Evolutionary conservation across 2,113 vertebrate genomes (phyloP).

Genomic region (Stegastes partitus): DNA sequence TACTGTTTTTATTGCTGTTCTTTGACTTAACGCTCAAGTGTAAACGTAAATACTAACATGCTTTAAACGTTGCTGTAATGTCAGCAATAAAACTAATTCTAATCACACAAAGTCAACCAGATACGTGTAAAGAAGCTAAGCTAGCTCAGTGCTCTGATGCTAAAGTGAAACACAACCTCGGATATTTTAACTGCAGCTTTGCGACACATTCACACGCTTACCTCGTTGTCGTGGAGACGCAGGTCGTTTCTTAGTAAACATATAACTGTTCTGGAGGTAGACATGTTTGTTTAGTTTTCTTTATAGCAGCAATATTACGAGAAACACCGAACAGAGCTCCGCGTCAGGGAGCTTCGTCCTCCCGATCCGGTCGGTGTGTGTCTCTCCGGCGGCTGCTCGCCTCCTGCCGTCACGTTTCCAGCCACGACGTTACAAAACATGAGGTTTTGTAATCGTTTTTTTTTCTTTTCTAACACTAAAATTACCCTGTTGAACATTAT

Average conservation of each 20-base stretch:
- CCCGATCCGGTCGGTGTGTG: not conserved
- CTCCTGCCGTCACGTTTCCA: constrained; percentile 46
- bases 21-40: no score
- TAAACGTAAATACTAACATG: not conserved
- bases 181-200: no score
- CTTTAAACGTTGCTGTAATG: not conserved
- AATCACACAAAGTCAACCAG: not conserved
- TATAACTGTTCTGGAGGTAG: constrained; percentile 68
- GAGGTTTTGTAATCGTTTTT: constrained; percentile 62
- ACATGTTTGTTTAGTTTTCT: constrained; percentile 43
- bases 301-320: not conserved
- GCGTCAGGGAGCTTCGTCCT: not conserved
- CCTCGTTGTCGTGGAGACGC: constrained; percentile 87
- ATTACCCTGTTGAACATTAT: no score
- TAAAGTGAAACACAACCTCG: no score
- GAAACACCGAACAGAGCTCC: not conserved
- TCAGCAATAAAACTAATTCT: not conserved
- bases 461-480: constrained; percentile 17
- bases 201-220: constrained; percentile 40
- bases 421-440: constrained; percentile 62
- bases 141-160: no score
- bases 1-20: no score
- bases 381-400: not conserved
- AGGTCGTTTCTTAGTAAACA: constrained; percentile 87
- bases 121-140: no score